Conservation (phyloP, 2,888 invertebrate species). For the Calephelis perditalis region DNA sequence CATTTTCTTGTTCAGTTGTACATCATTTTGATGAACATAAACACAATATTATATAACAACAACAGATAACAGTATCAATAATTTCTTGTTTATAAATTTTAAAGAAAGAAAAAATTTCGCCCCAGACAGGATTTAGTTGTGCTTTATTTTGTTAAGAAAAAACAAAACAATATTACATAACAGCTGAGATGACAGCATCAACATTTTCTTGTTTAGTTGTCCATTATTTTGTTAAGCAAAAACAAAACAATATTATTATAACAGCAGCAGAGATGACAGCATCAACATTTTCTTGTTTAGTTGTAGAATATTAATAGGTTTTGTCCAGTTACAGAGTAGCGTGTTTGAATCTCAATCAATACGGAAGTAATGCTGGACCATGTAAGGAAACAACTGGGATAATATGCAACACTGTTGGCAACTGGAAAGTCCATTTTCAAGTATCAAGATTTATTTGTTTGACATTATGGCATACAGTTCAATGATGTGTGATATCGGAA, state of each 20-base stretch:
- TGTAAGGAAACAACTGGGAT: conserved; percentile 11
- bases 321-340: conserved; percentile 6
- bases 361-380: conserved; percentile 2
- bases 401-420: not conserved
- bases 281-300: not conserved
- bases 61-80: too few relatives aligned
- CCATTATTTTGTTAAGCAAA: too few relatives aligned
- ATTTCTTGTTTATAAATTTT: too few relatives aligned
- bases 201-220: too few relatives aligned
- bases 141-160: too few relatives aligned
- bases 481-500: not conserved
- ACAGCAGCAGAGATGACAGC: not conserved
- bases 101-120: too few relatives aligned
- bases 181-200: too few relatives aligned
- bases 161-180: too few relatives aligned
- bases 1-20: too few relatives aligned
- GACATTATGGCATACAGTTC: conserved; percentile 3
- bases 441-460: conserved; percentile 10
- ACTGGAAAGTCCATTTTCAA: not conserved
- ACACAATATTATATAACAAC: too few relatives aligned
- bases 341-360: conserved; percentile 5
- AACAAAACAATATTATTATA: not conserved
- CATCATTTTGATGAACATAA: too few relatives aligned
- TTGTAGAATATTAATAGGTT: conserved; percentile 8
- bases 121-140: too few relatives aligned